phyloP scores from a whole-genome alignment of 2,888 invertebrate genomes.

The Synanthedon andrenaeformis region DNA sequence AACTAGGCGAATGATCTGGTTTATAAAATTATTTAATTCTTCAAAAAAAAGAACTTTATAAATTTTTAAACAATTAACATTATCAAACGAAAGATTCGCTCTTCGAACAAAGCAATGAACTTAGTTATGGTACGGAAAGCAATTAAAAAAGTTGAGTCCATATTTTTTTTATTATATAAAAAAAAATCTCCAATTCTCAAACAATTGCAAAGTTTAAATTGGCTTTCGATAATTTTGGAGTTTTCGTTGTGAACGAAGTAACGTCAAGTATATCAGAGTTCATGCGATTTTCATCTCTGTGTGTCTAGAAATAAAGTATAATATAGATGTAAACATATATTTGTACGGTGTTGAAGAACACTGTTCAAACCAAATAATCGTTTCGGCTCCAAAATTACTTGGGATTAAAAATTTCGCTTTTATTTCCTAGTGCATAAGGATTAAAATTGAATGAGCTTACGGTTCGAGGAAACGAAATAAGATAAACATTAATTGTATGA shows the following conservation, averaged over 20 bases:
- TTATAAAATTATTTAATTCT: no score
- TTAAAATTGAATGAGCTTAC: background rate
- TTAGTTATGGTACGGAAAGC: background rate
- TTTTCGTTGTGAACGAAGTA: constrained; percentile 1
- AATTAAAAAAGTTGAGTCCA: background rate
- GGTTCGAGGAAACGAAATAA: background rate
- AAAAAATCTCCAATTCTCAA: constrained; percentile 5
- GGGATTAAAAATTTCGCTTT: background rate
- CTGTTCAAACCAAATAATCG: background rate
- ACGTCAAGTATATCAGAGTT: background rate
- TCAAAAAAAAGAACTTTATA: no score
- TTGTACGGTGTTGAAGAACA: background rate
- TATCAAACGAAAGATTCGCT: no score
- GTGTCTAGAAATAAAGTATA: background rate
- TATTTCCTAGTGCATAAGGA: background rate
- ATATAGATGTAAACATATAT: background rate
- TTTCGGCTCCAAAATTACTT: background rate
- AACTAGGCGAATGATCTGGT: no score
- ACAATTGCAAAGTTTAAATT: constrained; percentile 14
- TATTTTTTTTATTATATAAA: constrained; percentile 1
- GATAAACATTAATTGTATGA: background rate
- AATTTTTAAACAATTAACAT: no score
- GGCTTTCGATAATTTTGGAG: constrained; percentile 11
- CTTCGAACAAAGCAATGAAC: background rate
- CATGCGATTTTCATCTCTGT: background rate